phyloP scores from a whole-genome alignment of 2,113 vertebrate species.

The Xenopus borealis region DNA sequence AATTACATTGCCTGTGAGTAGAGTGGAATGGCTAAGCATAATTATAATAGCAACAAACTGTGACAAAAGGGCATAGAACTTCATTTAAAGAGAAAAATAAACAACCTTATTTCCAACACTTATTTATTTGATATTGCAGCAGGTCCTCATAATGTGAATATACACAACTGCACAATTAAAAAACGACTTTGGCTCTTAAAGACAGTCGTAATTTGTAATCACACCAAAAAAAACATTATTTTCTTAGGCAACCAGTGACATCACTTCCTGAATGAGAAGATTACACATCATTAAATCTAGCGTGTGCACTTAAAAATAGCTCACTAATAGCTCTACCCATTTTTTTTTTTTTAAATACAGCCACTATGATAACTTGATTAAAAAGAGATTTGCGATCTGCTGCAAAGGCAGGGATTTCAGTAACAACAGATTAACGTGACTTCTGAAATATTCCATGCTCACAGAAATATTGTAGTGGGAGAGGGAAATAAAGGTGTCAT shows the following conservation, averaged over 20 bases:
- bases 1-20: too few species aligned
- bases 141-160: too few species aligned
- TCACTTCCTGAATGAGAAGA: conserved; percentile 58
- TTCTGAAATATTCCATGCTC: neutral
- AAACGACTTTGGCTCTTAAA: too few species aligned
- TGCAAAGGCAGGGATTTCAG: conserved; percentile 3
- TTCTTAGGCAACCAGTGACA: conserved; percentile 51
- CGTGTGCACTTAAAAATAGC: conserved; percentile 58
- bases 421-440: neutral
- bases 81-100: too few species aligned
- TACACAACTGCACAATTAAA: too few species aligned
- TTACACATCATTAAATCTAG: conserved; percentile 51
- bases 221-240: conserved; percentile 55
- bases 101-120: neutral
- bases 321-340: conserved; percentile 55
- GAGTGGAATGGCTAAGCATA: too few species aligned
- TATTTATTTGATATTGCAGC: neutral
- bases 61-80: too few species aligned
- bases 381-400: conserved; percentile 35
- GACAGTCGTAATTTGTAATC: too few species aligned
- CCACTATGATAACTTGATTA: conserved; percentile 51
- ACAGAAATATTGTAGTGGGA: neutral
- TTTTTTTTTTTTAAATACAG: conserved; percentile 58
- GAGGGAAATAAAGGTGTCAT: neutral
- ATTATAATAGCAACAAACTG: too few species aligned